Evolutionary conservation across 2,113 vertebrate species (phyloP).

Genomic region (Trichomycterus rosablanca): DNA sequence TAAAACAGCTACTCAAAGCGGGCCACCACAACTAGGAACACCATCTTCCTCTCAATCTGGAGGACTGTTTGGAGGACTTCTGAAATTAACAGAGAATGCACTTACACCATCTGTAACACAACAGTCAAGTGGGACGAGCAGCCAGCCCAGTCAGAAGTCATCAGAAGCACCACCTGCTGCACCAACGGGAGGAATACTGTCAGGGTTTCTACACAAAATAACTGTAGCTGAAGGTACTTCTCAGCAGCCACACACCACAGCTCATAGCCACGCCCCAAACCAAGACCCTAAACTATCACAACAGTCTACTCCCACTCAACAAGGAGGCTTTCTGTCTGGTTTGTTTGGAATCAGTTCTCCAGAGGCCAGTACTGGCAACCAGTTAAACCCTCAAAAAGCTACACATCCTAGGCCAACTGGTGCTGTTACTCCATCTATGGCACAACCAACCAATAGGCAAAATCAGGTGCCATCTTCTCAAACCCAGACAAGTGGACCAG

Average conservation of each 20-base stretch:
- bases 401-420: conserved; percentile 33
- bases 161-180: conserved; percentile 26
- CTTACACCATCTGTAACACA: conserved; percentile 24
- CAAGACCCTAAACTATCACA: conserved; percentile 36
- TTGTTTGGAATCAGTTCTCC: conserved; percentile 70
- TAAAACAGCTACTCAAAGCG: conserved; percentile 21
- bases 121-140: conserved; percentile 38
- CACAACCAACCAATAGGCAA: conserved; percentile 47
- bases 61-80: conserved; percentile 58
- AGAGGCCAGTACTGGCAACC: conserved; percentile 51
- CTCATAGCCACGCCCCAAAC: conserved; percentile 32
- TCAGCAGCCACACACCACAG: conserved; percentile 38
- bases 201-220: conserved; percentile 65
- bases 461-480: conserved; percentile 53
- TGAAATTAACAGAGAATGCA: conserved; percentile 50
- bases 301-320: conserved; percentile 47
- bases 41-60: conserved; percentile 41
- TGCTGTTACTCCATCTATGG: conserved; percentile 36
- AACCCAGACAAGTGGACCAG: conserved; percentile 40
- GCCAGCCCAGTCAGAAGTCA: conserved; percentile 45
- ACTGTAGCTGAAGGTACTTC: conserved; percentile 46
- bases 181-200: conserved; percentile 47
- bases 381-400: conserved; percentile 28
- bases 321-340: conserved; percentile 62
- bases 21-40: conserved; percentile 38